Evolutionary conservation across 2,113 vertebrate genomes (phyloP).

Genomic region (Orcinus orca): DNA sequence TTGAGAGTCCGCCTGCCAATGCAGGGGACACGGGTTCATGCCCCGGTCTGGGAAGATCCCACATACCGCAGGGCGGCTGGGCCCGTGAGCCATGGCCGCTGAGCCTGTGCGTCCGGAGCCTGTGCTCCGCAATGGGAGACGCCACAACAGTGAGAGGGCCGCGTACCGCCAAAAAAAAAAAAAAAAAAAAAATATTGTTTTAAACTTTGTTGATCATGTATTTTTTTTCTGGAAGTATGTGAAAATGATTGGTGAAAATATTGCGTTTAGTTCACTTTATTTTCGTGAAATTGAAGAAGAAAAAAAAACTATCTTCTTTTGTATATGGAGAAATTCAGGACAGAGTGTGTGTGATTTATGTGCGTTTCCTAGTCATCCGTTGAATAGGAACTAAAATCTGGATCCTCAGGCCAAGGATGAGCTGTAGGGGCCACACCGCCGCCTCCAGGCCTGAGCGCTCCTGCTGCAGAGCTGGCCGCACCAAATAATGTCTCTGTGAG

Average conservation of each 20-base stretch:
- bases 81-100: no score
- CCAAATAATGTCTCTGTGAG: slow-evolving; percentile 86
- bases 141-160: no score
- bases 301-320: background rate
- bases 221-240: background rate
- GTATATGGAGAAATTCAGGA: background rate
- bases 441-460: slow-evolving; percentile 56
- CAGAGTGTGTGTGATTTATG: background rate
- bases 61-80: no score
- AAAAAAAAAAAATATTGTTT: slow-evolving; percentile 18
- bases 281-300: background rate
- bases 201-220: background rate
- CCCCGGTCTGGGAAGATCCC: no score
- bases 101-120: no score
- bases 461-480: slow-evolving; percentile 58
- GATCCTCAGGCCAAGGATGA: slow-evolving; percentile 75
- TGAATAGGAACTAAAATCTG: background rate
- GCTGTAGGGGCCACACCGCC: slow-evolving; percentile 74
- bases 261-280: background rate
- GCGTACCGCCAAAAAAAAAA: no score
- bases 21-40: no score
- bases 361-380: background rate
- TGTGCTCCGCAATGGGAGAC: no score
- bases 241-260: background rate
- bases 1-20: no score